Conservation (phyloP, 2,113 vertebrate species). For the Meriones unguiculatus region DNA sequence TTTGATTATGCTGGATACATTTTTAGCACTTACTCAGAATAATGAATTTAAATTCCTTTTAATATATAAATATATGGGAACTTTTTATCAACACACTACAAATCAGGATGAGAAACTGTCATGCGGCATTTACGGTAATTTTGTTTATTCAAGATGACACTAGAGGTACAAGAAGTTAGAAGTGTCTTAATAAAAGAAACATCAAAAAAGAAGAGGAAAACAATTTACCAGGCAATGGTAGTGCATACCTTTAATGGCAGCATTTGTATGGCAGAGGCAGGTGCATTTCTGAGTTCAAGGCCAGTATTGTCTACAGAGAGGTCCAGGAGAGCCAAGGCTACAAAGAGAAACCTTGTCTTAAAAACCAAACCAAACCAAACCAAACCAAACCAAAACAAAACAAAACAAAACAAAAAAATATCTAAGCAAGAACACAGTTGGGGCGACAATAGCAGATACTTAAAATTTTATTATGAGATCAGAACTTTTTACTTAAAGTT, state of each 20-base stretch:
- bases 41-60: background rate
- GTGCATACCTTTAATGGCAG: too few species aligned
- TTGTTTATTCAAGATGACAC: background rate
- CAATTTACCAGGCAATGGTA: too few species aligned
- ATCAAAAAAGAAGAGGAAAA: background rate
- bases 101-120: background rate
- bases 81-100: background rate
- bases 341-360: too few species aligned
- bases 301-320: too few species aligned
- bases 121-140: background rate
- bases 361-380: too few species aligned
- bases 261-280: too few species aligned
- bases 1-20: background rate
- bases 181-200: background rate
- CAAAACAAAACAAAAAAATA: too few species aligned
- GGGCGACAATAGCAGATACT: background rate
- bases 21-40: background rate
- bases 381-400: background rate
- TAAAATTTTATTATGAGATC: background rate
- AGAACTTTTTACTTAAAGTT: background rate
- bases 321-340: too few species aligned
- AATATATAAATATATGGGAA: background rate
- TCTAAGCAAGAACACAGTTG: accelerated
- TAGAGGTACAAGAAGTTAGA: background rate
- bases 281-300: too few species aligned